Evolutionary conservation across 2,888 invertebrate genomes (phyloP), one percentile per base, ranked within the genome.

Genomic region (Steinernema hermaphroditum): DNA sequence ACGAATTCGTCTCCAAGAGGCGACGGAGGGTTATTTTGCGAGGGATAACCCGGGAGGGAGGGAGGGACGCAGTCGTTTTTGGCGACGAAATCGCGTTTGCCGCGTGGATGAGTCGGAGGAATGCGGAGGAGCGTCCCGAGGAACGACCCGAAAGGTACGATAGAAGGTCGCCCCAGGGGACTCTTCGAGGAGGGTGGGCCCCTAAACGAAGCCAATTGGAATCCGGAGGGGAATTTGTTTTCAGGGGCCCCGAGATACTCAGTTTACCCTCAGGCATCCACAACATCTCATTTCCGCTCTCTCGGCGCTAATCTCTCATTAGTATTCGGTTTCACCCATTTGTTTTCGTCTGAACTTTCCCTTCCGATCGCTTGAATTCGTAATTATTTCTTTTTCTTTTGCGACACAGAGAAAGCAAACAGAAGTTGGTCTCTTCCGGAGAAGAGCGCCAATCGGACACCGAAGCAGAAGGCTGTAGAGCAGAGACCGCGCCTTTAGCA

Each of bases 1-100:
- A 22, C 54, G 27, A 27, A 54, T 22, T 24, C n/a, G 54, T 54
- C 24, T 14, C 22, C 22, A 54, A 27, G 54, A 54, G 6, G 27
- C 9, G 22, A 9, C 19, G 54, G 6, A 4, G 37, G 12, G 12
- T 14, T 54, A 54, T 54, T 24, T 54, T 24, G 12, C 6, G 37
- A 4, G 6, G 37, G 6, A 37, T 37, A 37, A 37, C 37, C 37
- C 37, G 37, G 12, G 37, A 37, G 46, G 27, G 54, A 54, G 54
- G 27, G 27, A 24, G 27, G 27, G 27, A 6, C 54, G 54, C 54
- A 54, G 54, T 1, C 54, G 54, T 54, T 54, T 54, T 54, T 27
- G 54, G 54, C 54, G 54, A 27, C 22, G 54, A 54, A 54, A 54
- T 54, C 54, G 27, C 54, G 54, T 54, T 54, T 54, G 8, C 9